These are phyloP conservation scores for Salpingus planirostris DNA, from an alignment of 2,888 invertebrate genomes.

Conservation along the genomic window DNA sequence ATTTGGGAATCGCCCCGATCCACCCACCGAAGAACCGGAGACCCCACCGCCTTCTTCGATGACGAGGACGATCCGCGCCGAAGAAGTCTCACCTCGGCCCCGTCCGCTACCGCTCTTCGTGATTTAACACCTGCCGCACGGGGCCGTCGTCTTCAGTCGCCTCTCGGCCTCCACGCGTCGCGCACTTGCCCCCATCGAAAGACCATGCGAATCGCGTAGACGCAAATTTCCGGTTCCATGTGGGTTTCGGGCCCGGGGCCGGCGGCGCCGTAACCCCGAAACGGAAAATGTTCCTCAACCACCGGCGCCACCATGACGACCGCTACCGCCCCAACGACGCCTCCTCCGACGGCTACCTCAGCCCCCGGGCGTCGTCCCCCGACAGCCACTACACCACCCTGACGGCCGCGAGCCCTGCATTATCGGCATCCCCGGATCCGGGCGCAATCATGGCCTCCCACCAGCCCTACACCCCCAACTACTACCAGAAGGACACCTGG, in stretches of 20 bases:
- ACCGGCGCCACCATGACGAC: slow-evolving; percentile 25
- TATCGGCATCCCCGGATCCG: slow-evolving; percentile 31
- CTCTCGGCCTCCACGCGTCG: too few species aligned
- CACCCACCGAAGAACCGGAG: too few species aligned
- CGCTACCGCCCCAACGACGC: slow-evolving; percentile 23
- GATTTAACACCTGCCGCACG: slow-evolving; percentile 35
- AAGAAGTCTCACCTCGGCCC: too few species aligned
- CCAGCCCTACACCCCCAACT: slow-evolving; percentile 37
- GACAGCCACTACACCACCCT: slow-evolving; percentile 34
- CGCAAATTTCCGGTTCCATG: too few species aligned
- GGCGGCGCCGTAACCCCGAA: too few species aligned
- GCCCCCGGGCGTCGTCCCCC: slow-evolving; percentile 36
- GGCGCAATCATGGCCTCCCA: slow-evolving; percentile 40
- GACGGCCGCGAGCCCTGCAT: slow-evolving; percentile 31
- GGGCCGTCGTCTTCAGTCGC: slow-evolving; percentile 35
- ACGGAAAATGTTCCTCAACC: slow-evolving; percentile 26
- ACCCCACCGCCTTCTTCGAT: too few species aligned
- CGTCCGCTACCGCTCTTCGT: slow-evolving; percentile 34
- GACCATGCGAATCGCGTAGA: too few species aligned
- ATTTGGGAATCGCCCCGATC: too few species aligned
- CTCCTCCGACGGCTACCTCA: slow-evolving; percentile 35
- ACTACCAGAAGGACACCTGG: slow-evolving; percentile 29
- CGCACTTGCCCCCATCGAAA: too few species aligned
- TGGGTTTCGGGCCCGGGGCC: too few species aligned
- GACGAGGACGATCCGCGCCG: too few species aligned